Conservation (phyloP, 1,140 invertebrate species). For the Prorops nasuta region DNA sequence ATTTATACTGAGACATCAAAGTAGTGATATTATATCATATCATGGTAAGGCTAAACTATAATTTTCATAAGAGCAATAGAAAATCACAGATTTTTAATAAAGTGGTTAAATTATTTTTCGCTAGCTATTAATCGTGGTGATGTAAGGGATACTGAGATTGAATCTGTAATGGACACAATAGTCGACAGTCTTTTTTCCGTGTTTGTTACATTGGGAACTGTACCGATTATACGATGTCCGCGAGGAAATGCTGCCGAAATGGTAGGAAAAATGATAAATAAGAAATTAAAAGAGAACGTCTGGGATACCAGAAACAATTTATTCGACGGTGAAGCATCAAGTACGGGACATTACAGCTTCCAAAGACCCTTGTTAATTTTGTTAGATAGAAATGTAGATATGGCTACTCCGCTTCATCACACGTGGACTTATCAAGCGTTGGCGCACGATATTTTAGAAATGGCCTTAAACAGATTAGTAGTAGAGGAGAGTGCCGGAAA, state of each 20-base stretch:
- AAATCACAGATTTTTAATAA: no score
- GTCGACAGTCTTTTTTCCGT: conserved; percentile 97
- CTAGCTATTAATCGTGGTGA: conserved; percentile 91
- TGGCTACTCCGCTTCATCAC: conserved; percentile 97
- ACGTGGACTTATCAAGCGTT: conserved; percentile 99
- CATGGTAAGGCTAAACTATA: conserved; percentile 67
- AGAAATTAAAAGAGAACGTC: conserved; percentile 95
- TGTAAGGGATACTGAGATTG: conserved; percentile 95
- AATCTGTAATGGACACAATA: conserved; percentile 88
- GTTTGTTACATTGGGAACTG: conserved; percentile 91
- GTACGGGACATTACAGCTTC: conserved; percentile 77
- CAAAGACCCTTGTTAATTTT: conserved; percentile 90
- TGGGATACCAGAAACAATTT: conserved; percentile 95
- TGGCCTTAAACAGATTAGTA: conserved; percentile 84
- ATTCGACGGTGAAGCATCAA: conserved; percentile 81
- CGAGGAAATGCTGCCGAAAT: conserved; percentile 97
- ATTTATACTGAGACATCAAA: conserved; percentile 91
- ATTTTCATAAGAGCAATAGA: no score
- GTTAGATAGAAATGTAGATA: conserved; percentile 92
- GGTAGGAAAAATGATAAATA: conserved; percentile 95
- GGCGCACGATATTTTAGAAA: conserved; percentile 90
- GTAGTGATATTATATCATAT: conserved; percentile 87
- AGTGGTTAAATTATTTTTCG: no score
- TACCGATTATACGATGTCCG: conserved; percentile 94
- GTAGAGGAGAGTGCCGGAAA: conserved; percentile 70